Evolutionary conservation across 2,797 vertebrate species (phyloP), one percentile per base, ranked within the genome.

Genomic region (Acestrorhynchus altus): DNA sequence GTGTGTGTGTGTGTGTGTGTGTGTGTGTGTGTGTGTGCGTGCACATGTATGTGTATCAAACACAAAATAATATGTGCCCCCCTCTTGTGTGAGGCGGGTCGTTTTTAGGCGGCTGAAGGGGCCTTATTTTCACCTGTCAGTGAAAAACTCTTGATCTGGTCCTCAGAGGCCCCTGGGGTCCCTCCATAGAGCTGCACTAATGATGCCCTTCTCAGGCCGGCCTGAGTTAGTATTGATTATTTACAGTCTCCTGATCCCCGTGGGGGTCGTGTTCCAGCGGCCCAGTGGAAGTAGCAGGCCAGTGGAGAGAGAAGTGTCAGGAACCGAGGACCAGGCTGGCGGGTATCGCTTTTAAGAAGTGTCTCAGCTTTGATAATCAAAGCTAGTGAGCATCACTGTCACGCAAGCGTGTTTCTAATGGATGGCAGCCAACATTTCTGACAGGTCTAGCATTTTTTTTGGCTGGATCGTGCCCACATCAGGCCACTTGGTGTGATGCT

Each of bases 51-150:
- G 31, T 81, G 76, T 77, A 74, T 80, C 72, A 71, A 76, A 28
- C 52, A 59, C 46, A 64, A 31, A 59, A 40, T 22, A 56, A 6
- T 16, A 52, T 15, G 51, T 13, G 47, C n/a, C 31, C 22, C 24
- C 31, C 71, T 51, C 35, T 42, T 16, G 24, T 35, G 31, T n/a
- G n/a, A n/a, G n/a, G n/a, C n/a, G n/a, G n/a, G 80, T 60, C 60
- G 3, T 71, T 76, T 86, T 51, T 83, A 85, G 88, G 59, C 46
- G 46, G 65, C 54, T 56, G 44, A 57, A 67, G 75, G 83, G 83
- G 87, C 89, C 93, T 94, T 91, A 93, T 93, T 95, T 91, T 91
- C 93, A 94, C 91, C 90, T 94, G 92, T 94, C 94, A 93, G 87
- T 89, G 87, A 87, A 86, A 83, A 83, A 82, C 79, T 82, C 83